A percentile compares a stretch with the other conserved stretches of the same genome.
Conservation (phyloP, 2,113 vertebrate genomes). For the Aramus guarauna region DNA sequence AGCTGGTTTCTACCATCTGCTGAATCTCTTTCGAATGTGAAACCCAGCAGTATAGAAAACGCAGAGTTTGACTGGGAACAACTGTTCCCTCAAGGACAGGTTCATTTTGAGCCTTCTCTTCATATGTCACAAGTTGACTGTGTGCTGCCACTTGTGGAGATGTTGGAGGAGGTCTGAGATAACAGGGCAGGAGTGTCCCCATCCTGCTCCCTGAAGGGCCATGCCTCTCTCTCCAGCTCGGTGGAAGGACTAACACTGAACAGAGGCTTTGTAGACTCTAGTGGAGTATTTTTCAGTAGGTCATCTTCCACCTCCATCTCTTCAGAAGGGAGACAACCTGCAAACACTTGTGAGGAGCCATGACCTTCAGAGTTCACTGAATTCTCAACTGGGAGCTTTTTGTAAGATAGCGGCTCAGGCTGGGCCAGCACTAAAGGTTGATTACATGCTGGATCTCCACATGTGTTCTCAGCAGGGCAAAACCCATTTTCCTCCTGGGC, state of each 20-base stretch:
- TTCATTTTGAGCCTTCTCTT: neutral
- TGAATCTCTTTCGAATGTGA: neutral
- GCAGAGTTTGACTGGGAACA: neutral
- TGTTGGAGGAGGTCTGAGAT: constrained; percentile 57
- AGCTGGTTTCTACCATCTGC: neutral
- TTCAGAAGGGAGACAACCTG: constrained; percentile 65
- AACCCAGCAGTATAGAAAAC: neutral
- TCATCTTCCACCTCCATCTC: constrained; percentile 83
- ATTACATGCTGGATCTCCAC: neutral
- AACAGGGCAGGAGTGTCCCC: constrained; percentile 48
- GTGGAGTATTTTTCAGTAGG: constrained; percentile 35
- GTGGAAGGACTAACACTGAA: constrained; percentile 56
- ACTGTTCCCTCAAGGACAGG: neutral
- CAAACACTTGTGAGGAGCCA: neutral
- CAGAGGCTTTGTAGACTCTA: constrained; percentile 58
- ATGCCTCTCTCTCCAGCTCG: constrained; percentile 1
- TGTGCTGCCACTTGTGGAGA: constrained; percentile 44
- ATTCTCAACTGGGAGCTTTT: constrained; percentile 14
- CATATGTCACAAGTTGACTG: constrained; percentile 73
- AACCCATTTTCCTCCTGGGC: constrained; percentile 77
- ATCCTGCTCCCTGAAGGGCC: constrained; percentile 40
- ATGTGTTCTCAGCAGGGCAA: constrained; percentile 22
- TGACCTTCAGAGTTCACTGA: constrained; percentile 21
- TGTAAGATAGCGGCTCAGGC: neutral
- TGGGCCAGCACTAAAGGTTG: neutral